Evolutionary conservation across 2,113 vertebrate genomes (phyloP).

Genomic region (Oncorhynchus gorbuscha): DNA sequence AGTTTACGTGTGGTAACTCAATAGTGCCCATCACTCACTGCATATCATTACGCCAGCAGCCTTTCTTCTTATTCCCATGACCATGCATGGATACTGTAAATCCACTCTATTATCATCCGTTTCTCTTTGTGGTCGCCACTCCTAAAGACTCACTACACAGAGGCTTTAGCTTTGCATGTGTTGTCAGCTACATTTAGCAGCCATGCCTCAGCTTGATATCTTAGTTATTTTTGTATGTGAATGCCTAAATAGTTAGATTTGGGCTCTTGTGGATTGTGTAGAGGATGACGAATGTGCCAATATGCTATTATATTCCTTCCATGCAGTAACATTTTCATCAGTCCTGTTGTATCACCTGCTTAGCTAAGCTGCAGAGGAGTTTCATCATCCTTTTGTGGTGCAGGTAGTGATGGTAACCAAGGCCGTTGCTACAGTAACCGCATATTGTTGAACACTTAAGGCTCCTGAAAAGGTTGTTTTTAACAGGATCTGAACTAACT

Average conservation of each 20-base stretch:
- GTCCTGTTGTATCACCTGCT: background rate
- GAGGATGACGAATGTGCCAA: background rate
- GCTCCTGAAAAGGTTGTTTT: background rate
- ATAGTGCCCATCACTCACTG: too few species aligned
- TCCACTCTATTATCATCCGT: background rate
- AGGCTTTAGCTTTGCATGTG: slow-evolving; percentile 51
- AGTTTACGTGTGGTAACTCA: too few species aligned
- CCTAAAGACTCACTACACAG: background rate
- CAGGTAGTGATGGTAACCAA: background rate
- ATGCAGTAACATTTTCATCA: background rate
- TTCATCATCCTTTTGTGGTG: background rate
- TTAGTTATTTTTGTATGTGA: background rate
- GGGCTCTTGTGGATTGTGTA: background rate
- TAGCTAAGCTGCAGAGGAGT: background rate
- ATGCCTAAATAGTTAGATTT: background rate
- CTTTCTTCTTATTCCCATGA: slow-evolving; percentile 28
- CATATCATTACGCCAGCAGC: too few species aligned
- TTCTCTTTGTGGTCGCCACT: background rate
- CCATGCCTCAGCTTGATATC: background rate
- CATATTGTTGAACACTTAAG: background rate
- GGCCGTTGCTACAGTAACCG: too few species aligned
- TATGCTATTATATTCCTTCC: too few species aligned
- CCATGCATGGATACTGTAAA: slow-evolving; percentile 25
- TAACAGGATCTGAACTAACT: background rate
- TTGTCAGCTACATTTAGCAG: background rate